A percentile compares a stretch with the other conserved stretches of the same genome.
Conservation (phyloP, 2,113 vertebrate species). For the Alligator sinensis region DNA sequence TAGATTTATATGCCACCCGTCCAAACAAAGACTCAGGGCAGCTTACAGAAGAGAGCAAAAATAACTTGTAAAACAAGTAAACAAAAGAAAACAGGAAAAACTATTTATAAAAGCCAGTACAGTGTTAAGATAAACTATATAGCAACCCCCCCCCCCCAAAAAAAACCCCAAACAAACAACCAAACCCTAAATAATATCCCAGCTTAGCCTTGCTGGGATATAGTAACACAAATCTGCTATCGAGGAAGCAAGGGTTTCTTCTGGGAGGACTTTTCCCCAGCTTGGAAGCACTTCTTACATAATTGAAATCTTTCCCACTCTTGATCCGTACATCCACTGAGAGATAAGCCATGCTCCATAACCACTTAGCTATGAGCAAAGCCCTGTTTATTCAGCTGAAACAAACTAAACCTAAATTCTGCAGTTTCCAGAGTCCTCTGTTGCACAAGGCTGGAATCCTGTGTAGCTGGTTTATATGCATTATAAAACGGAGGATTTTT, state of each 20-base stretch:
- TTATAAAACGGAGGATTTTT: background rate
- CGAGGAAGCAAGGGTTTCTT: too few species aligned
- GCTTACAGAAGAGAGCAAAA: background rate
- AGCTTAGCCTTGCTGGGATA: too few species aligned
- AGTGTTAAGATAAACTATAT: too few species aligned
- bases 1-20: too few species aligned
- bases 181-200: too few species aligned
- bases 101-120: too few species aligned
- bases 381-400: background rate
- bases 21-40: too few species aligned
- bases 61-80: background rate
- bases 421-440: background rate
- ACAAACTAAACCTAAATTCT: background rate
- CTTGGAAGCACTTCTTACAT: background rate
- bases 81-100: background rate
- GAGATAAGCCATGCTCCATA: background rate
- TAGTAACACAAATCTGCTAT: background rate
- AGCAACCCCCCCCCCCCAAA: background rate
- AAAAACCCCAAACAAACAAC: background rate
- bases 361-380: background rate
- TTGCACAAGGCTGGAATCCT: background rate
- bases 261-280: background rate
- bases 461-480: background rate
- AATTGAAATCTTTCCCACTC: background rate
- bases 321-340: background rate